Conservation (phyloP, 2,888 invertebrate genomes). For the Dinocampus coccinellae region DNA sequence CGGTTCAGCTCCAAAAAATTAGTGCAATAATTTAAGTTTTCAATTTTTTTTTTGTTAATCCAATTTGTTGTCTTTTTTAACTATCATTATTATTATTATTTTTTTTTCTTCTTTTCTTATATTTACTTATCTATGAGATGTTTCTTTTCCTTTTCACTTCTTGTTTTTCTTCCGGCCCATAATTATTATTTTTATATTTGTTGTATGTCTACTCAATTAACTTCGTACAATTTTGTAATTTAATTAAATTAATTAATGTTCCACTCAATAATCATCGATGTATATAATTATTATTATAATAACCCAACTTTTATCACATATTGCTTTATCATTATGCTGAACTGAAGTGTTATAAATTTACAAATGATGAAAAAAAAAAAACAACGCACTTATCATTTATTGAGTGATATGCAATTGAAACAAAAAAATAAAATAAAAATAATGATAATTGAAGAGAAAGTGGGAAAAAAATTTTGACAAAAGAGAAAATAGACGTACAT, state of each 20-base stretch:
- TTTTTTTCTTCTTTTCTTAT: conserved; percentile 6
- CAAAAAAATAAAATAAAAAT: conserved; percentile 19
- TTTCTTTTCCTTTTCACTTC: background rate
- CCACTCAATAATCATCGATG: conserved; percentile 51
- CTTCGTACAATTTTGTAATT: conserved; percentile 37
- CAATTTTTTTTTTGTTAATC: conserved; percentile 23
- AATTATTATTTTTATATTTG: conserved; percentile 37
- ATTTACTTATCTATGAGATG: too few species aligned
- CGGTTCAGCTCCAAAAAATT: conserved; percentile 46
- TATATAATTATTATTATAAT: conserved; percentile 50
- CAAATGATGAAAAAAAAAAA: conserved; percentile 16
- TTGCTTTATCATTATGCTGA: conserved; percentile 46
- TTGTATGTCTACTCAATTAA: conserved; percentile 30
- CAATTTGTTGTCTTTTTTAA: background rate
- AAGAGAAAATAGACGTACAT: background rate
- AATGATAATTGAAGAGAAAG: too few species aligned
- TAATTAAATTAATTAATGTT: conserved; percentile 25
- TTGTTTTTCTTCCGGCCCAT: background rate
- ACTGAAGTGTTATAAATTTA: conserved; percentile 50
- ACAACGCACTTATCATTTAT: conserved; percentile 14
- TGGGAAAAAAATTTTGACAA: conserved; percentile 1
- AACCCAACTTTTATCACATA: conserved; percentile 36
- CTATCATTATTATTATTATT: background rate
- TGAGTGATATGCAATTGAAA: conserved; percentile 7
- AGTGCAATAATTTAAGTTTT: conserved; percentile 51